Conservation (phyloP, 2,797 vertebrate genomes). For the Arvicola amphibius region DNA sequence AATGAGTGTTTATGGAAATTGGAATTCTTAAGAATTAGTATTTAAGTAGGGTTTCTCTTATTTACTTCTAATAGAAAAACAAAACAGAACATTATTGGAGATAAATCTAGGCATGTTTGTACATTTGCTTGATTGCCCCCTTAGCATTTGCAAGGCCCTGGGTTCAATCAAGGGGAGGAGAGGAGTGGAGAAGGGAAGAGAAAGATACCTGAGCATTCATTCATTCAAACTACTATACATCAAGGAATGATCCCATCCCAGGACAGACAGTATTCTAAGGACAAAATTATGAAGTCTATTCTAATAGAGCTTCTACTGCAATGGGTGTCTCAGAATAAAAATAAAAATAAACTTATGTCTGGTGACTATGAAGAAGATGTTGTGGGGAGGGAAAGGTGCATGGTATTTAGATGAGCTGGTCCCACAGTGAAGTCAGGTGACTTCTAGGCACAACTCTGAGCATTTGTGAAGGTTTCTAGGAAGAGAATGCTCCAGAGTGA, state of each 20-base stretch:
- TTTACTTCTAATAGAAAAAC: not conserved
- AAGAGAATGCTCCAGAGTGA: not conserved
- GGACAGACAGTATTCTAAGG: not conserved
- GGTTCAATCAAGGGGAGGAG: not conserved
- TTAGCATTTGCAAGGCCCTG: not conserved
- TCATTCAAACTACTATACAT: not conserved
- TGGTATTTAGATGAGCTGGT: not conserved
- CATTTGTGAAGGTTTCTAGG: not conserved
- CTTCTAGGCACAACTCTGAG: not conserved
- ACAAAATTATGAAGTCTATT: not conserved
- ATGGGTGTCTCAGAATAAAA: not conserved
- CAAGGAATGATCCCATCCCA: not conserved
- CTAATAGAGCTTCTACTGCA: not conserved
- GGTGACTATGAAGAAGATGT: not conserved
- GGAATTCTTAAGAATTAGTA: not conserved
- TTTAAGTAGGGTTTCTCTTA: not conserved
- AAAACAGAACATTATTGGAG: not conserved
- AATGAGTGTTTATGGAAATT: not conserved
- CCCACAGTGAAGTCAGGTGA: not conserved
- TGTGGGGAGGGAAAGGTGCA: not conserved
- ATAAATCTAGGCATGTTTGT: not conserved
- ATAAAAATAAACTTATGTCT: not conserved
- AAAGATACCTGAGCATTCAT: not conserved
- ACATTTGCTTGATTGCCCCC: not conserved
- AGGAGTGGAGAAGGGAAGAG: not conserved